These are phyloP conservation scores for Schlechtendalia chinensis DNA, from an alignment of 1,140 invertebrate species.

Conservation along the genomic window DNA sequence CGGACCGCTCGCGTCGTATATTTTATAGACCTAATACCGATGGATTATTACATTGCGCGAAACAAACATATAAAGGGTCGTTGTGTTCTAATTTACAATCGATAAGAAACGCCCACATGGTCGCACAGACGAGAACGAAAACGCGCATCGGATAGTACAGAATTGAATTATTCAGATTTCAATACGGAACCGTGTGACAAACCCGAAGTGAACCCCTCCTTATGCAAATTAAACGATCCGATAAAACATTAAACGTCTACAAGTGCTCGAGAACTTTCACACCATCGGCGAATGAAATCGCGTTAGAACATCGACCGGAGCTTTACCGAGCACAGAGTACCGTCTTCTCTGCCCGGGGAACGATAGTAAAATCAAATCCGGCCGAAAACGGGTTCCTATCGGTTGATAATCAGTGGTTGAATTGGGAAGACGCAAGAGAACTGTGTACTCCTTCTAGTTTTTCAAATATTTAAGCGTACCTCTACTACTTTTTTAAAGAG, in stretches of 20 bases:
- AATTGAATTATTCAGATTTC: conserved; percentile 24
- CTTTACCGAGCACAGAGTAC: no score
- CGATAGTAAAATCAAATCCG: no score
- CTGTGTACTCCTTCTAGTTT: no score
- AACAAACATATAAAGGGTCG: not conserved
- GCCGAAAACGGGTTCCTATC: no score
- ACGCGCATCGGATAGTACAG: not conserved
- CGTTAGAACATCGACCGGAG: no score
- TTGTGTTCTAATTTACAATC: not conserved
- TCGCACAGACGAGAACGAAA: not conserved
- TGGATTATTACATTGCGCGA: not conserved
- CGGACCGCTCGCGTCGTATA: not conserved
- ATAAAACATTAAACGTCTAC: conserved; percentile 20
- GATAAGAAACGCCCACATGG: not conserved
- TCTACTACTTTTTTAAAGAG: no score
- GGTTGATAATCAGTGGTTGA: no score
- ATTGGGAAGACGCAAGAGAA: no score
- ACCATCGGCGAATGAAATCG: not conserved
- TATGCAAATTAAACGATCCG: conserved; percentile 1
- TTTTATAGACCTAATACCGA: not conserved
- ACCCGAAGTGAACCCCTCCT: not conserved
- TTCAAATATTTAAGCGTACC: no score
- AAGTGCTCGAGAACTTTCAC: not conserved
- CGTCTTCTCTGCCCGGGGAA: no score
- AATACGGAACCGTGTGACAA: conserved; percentile 13